These are phyloP conservation scores for Lepidocyrtoides sp. DNA, from an alignment of 2,888 invertebrate species.

Conservation along the genomic window DNA sequence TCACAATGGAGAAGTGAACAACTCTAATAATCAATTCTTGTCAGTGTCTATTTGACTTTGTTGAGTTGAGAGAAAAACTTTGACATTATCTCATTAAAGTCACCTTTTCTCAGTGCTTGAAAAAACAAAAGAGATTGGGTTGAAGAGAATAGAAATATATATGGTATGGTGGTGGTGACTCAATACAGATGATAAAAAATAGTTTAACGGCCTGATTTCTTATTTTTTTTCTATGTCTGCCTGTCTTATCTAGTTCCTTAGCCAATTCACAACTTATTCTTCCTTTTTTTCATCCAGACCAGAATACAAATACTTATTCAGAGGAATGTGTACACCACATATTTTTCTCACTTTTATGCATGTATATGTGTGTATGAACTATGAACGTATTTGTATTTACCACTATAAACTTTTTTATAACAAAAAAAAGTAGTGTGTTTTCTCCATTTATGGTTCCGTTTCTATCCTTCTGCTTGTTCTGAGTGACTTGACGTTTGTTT, in stretches of 20 bases:
- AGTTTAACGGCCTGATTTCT: neutral
- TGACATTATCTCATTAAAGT: conserved; percentile 29
- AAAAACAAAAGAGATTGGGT: neutral
- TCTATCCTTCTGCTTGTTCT: neutral
- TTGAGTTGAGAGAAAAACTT: conserved; percentile 1
- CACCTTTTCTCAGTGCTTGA: neutral
- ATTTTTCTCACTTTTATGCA: too few species aligned
- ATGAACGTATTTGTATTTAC: too few species aligned
- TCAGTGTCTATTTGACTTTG: conserved; percentile 17
- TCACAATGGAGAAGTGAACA: neutral
- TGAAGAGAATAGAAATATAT: neutral
- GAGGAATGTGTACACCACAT: too few species aligned
- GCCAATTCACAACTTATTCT: conserved; percentile 14
- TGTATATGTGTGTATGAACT: too few species aligned
- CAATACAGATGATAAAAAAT: neutral
- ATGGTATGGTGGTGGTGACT: too few species aligned
- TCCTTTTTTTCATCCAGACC: too few species aligned
- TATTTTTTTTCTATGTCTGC: neutral
- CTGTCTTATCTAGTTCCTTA: neutral
- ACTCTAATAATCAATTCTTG: conserved; percentile 24
- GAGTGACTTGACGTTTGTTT: neutral
- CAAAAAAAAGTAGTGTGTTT: too few species aligned
- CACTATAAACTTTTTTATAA: too few species aligned
- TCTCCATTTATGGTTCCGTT: too few species aligned
- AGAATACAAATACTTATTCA: too few species aligned